Percentiles rank a stretch among this genome's conserved stretches.
phyloP scores from a whole-genome alignment of 2,113 vertebrate genomes.

The Marmota flaviventris region DNA sequence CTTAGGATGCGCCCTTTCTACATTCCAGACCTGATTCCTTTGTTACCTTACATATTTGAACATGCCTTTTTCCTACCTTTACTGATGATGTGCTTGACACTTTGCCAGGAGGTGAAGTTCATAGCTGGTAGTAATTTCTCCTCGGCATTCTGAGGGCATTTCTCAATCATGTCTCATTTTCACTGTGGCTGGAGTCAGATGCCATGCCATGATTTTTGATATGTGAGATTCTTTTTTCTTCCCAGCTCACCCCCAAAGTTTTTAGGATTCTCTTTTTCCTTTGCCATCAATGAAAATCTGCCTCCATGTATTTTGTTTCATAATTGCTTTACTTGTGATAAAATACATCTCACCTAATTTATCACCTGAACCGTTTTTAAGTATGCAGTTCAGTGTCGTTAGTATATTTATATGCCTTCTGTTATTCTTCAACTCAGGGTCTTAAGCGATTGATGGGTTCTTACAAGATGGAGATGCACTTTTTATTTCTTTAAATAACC shows the following conservation, averaged over 20 bases:
- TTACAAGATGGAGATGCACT: background rate
- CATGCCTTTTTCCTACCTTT: background rate
- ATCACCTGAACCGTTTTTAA: background rate
- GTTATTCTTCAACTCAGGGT: background rate
- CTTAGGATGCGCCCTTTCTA: background rate
- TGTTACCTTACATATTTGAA: background rate
- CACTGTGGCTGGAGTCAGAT: background rate
- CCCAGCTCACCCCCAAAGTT: background rate
- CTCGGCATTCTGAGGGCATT: background rate
- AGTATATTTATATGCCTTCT: background rate
- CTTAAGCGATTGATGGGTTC: background rate
- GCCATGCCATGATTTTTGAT: background rate
- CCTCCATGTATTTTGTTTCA: background rate
- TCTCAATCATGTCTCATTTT: conserved; percentile 4
- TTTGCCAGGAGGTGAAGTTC: background rate
- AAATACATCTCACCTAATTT: background rate
- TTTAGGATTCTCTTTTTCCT: background rate
- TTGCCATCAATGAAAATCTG: background rate
- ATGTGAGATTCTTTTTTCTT: background rate
- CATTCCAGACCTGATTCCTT: background rate
- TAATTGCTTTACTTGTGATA: background rate
- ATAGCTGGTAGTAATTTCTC: background rate
- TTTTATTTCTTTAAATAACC: background rate
- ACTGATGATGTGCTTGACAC: background rate
- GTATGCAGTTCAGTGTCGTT: background rate